Percentiles rank a stretch among this genome's conserved stretches.
phyloP scores from a whole-genome alignment of 1,140 invertebrate species.

The Panagrolaimus sp. region DNA sequence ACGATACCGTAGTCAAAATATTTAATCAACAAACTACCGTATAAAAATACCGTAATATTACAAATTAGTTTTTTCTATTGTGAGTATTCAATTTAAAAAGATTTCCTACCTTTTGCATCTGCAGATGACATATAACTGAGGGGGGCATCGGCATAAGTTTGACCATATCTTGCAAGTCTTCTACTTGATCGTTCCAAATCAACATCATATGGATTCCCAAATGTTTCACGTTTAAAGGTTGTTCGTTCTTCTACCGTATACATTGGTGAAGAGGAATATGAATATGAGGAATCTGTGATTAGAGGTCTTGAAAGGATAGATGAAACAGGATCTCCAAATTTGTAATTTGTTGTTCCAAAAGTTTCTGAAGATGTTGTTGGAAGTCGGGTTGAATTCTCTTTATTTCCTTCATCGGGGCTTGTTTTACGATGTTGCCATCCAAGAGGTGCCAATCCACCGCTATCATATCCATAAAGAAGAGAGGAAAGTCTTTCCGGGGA shows the following conservation, averaged over 20 bases:
- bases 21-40: no score
- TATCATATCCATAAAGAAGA: not conserved
- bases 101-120: not conserved
- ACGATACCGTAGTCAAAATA: no score
- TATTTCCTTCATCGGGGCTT: conserved; percentile 4
- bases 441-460: not conserved
- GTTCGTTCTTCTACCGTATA: conserved; percentile 6
- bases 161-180: conserved; percentile 5
- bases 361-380: not conserved
- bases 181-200: conserved; percentile 6
- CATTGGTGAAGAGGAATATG: not conserved
- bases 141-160: not conserved
- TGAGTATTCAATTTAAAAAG: no score
- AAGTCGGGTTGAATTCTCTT: not conserved
- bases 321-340: not conserved
- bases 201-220: not conserved
- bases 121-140: not conserved
- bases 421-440: not conserved
- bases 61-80: no score
- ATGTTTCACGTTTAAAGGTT: not conserved
- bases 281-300: no score
- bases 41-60: no score
- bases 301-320: not conserved
- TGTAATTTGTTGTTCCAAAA: not conserved
- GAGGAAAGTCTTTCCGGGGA: conserved; percentile 4